These are phyloP conservation scores for Coregonus suidteri DNA, from an alignment of 2,797 vertebrate species.

Conservation along the genomic window DNA sequence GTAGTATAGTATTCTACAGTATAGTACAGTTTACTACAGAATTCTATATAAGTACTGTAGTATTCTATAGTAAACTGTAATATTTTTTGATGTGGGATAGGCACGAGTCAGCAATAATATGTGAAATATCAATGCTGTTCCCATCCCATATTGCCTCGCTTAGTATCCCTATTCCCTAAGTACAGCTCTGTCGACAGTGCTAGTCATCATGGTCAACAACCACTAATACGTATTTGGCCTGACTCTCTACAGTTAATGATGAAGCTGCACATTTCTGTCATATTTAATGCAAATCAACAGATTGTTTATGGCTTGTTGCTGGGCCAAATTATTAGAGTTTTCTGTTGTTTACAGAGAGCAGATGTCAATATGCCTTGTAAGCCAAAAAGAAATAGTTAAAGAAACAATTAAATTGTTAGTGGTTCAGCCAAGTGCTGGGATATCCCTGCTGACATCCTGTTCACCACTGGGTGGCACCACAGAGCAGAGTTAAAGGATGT, in stretches of 20 bases:
- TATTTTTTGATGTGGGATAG: neutral
- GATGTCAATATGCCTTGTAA: constrained; percentile 1
- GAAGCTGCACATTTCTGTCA: constrained; percentile 11
- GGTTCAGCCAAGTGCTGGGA: neutral
- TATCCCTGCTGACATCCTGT: neutral
- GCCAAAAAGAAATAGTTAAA: neutral
- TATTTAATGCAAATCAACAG: constrained; percentile 7
- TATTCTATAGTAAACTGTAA: no score
- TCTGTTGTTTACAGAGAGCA: constrained; percentile 7
- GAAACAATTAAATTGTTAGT: constrained; percentile 5
- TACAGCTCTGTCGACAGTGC: neutral
- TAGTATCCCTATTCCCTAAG: neutral
- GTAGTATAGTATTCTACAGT: no score
- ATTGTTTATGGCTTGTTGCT: neutral
- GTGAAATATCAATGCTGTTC: neutral
- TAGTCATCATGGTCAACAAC: neutral
- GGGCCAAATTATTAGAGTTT: neutral
- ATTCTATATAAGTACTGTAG: no score
- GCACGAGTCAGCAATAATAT: neutral
- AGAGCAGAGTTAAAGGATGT: constrained; percentile 22
- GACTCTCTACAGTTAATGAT: neutral
- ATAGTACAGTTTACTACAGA: no score
- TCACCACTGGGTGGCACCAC: constrained; percentile 25
- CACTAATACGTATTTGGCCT: neutral
- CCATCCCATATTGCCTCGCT: neutral